Base-by-base conservation (phyloP, 2,888 invertebrate genomes). In the Drosophila falleni region DNA sequence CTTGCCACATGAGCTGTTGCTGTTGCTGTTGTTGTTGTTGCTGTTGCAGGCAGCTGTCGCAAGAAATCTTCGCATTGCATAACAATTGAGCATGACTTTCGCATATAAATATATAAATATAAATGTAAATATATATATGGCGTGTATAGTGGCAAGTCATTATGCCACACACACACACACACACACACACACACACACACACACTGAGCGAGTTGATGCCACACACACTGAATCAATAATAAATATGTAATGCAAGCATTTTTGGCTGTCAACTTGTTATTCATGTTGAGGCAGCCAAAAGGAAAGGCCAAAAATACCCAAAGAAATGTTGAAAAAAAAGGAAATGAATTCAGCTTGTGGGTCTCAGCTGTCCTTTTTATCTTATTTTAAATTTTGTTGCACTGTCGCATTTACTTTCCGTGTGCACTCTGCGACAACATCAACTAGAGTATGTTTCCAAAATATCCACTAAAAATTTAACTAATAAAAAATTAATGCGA, bases 191-290 rank as follows among this genome's bases (percentile, higher is more conserved):
- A 16, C 15, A 39, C 23, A 51, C n/a, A 15, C 37, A 37, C 75
- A 70, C 63, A n/a, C 55, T 56, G 65, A 64, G 23, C 1, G 23
- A 23, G 23, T 23, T 23, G 23, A 23, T 23, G 23, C 23, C 51
- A 54, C 54, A 44, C 54, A 44, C 56, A 46, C 19, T 60, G 67
- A 77, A 75, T 77, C 80, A 77, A 77, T 77, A 76, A 73, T 77
- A 74, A 69, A 69, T 79, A 74, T 70, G 60, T 62, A 74, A 79
- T 79, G 70, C 79, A 53, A 50, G 79, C 56, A 79, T 53, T 76
- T 76, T 76, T 61, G 79, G 65, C 69, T 79, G 71, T 76, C 82
- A 71, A 72, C 77, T 83, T 86, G 63, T 77, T 86, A 88, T 83
- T 83, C 89, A 83, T 86, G 70, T 62, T 44, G 46, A 58, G 51